Evolutionary conservation across 2,888 invertebrate genomes (phyloP), one percentile per base, ranked within the genome.

Genomic region (Carcina quercana): DNA sequence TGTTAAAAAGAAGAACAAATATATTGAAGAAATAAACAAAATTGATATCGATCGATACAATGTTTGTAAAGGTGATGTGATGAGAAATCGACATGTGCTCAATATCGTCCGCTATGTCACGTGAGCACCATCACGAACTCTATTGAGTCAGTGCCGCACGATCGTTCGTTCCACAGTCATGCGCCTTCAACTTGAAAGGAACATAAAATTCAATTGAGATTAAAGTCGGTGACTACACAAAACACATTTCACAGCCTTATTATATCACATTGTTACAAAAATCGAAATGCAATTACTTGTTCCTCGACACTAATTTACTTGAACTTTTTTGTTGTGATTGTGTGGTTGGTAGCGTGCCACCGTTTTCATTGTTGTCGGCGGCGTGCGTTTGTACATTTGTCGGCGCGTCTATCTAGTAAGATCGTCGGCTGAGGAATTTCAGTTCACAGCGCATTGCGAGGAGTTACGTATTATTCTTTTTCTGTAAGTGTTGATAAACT

Each of bases 121-220:
- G 59, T 61, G 59, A 50, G 50, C 41, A 34, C 44, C 53, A 56
- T 64, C 61, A 66, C 63, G 63, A 64, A 50, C 44, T 55, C 55
- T 54, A 56, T 63, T 56, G 54, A 57, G 51, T 47, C 45, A 42
- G 48, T 46, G 48, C 52, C 46, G 54, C 56, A 56, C 57, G 57
- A 54, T 47, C 55, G 50, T 49, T 38, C n/a, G n/a, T 40, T 5
- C 17, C 40, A 50, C 42, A 46, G 53, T 60, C 59, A 59, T 60
- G 51, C 53, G 44, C 40, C 47, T 51, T 45, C 44, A 47, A 50
- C 50, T 50, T 50, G 48, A 59, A 60, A 57, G 45, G 53, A 52
- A 48, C 38, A 29, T 44, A 43, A 53, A 52, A 55, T 56, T 56
- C 50, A 49, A 51, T 59, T 51, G 45, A 43, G 50, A 50, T 54